Base-by-base conservation (phyloP, 2,888 invertebrate species). In the Helobdella robusta region DNA sequence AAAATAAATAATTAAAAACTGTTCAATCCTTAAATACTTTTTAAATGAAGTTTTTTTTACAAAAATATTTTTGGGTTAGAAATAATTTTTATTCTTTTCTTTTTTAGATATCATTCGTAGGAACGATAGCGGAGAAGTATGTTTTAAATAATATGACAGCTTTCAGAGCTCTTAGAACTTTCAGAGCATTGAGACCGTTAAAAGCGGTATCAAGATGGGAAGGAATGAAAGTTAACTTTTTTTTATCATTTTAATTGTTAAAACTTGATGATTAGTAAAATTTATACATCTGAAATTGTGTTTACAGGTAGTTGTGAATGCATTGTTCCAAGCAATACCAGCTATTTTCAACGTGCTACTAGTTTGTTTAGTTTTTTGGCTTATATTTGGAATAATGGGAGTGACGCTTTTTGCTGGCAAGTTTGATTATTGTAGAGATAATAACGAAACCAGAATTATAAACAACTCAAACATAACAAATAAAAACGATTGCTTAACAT, bases 351-450 rank as follows among this genome's bases (percentile, higher is more conserved):
- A 97, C 84, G 95, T 97, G 83, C 84, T 97, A 81, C 86, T 97
- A 81, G 95, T 97, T 82, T 95, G 95, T 85, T 87, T 97, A 80
- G 94, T 97, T 83, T 95, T 97, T 85, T 97, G 97, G 97, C 87
- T 97, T 75, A 97, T 97, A 82, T 97, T 97, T 82, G 91, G 94
- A 80, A 97, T 97, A 76, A 94, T 97, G 91, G 95, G 95, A 74
- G 95, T 97, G 28, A 65, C 65, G 1, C 32, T 66, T 20, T 66
- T 66, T 40, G 66, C 60, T 54, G 66, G 66, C 6, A 61, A 60
- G 32, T 65, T 65, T 48, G 23, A 65, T 44, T 60, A 20, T 44
- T 65, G 65, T 32, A 32, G 20, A 2, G 32, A 52, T n/a, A 36
- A 64, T 36, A 28, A 32, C 11, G 46, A 40, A 44, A 36, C 40